Conservation (phyloP, 2,797 vertebrate species). For the Mallotus villosus region DNA sequence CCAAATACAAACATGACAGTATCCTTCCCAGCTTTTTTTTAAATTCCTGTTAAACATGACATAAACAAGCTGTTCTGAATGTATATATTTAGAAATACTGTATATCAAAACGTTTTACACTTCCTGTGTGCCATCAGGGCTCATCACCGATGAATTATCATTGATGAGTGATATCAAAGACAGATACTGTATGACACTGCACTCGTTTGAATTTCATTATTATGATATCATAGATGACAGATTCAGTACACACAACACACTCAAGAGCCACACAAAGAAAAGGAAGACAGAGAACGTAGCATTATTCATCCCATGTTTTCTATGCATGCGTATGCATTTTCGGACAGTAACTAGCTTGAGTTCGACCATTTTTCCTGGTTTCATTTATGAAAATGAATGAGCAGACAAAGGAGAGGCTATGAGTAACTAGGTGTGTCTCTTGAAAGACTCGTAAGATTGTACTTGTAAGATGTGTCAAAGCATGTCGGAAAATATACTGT, state of each 20-base stretch:
- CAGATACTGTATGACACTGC: no score
- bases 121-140: no score
- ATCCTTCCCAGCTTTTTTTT: neutral
- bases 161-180: no score
- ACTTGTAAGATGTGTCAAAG: neutral
- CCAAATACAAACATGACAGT: neutral
- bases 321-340: neutral
- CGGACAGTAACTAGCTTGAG: neutral
- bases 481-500: neutral
- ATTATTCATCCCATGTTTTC: neutral
- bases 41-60: neutral
- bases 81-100: neutral
- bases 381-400: slow-evolving; percentile 3
- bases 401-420: neutral
- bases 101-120: neutral
- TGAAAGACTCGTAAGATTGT: slow-evolving; percentile 7
- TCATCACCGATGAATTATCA: no score
- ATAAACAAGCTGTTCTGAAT: neutral
- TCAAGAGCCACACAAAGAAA: neutral
- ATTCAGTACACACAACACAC: neutral
- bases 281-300: neutral
- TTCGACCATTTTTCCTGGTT: neutral
- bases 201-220: neutral
- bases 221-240: neutral
- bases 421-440: slow-evolving; percentile 6